phyloP scores from a whole-genome alignment of 2,888 invertebrate species.

The Rhamphomyia laevipes region DNA sequence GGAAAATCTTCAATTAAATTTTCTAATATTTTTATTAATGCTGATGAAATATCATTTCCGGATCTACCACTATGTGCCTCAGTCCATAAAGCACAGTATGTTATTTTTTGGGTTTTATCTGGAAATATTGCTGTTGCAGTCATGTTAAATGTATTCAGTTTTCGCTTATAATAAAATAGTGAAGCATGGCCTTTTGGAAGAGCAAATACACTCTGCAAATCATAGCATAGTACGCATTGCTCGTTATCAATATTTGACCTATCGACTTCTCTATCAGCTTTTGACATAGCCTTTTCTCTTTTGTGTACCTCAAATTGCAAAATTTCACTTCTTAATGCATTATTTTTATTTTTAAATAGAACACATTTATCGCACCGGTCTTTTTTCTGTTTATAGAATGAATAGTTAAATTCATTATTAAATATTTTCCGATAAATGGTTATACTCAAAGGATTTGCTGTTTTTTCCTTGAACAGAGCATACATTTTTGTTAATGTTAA shows the following conservation, averaged over 20 bases:
- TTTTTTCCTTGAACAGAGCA: background rate
- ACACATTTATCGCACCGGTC: too few species aligned
- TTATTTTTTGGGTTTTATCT: background rate
- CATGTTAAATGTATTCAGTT: background rate
- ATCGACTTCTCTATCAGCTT: background rate
- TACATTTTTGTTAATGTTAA: conserved; percentile 3
- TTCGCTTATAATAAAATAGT: background rate
- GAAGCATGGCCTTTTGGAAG: background rate
- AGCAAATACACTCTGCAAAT: background rate
- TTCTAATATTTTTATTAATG: background rate
- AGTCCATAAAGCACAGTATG: background rate
- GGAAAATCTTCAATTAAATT: background rate
- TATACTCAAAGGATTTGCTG: background rate
- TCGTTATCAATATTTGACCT: background rate
- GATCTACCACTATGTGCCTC: too few species aligned
- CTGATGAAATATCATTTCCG: background rate
- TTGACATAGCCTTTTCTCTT: background rate
- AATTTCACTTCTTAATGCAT: background rate
- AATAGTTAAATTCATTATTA: too few species aligned
- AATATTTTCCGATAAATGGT: too few species aligned
- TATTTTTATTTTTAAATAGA: background rate
- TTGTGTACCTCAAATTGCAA: background rate
- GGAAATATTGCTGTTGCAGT: background rate
- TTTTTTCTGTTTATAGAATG: too few species aligned
- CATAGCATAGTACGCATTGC: background rate